Conservation (phyloP, 30 jellyfish, hydroid and myxozoan genomes). For the Mastigias papua region DNA sequence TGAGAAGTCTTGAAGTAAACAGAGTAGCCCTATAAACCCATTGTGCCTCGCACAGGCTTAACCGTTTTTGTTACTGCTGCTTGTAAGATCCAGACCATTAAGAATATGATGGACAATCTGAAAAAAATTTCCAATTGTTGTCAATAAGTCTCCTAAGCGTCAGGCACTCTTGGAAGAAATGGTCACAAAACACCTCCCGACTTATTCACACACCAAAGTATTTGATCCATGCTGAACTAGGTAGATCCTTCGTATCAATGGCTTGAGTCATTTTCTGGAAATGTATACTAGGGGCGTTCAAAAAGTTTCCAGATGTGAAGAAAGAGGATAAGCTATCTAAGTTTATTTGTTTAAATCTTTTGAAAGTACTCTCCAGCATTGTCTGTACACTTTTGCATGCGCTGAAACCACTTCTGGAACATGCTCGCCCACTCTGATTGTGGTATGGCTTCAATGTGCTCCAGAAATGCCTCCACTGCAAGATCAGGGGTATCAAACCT, state of each 20-base stretch:
- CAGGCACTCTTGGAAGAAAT: constrained; percentile 9
- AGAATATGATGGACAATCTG: constrained; percentile 1
- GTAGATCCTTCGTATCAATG: not conserved
- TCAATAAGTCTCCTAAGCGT: constrained; percentile 33
- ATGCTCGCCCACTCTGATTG: too few species aligned
- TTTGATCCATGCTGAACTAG: not conserved
- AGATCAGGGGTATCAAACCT: too few species aligned
- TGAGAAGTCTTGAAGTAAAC: not conserved
- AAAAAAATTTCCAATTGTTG: constrained; percentile 4
- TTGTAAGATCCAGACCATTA: not conserved
- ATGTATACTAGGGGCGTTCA: not conserved
- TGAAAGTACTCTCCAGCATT: too few species aligned
- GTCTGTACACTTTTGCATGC: too few species aligned
- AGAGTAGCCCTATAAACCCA: not conserved
- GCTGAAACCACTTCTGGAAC: too few species aligned
- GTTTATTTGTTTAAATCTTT: too few species aligned
- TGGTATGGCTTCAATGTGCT: too few species aligned
- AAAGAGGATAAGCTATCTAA: too few species aligned
- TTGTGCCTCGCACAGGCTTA: not conserved
- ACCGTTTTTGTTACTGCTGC: not conserved
- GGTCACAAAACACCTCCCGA: constrained; percentile 24
- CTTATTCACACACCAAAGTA: not conserved
- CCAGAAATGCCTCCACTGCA: too few species aligned
- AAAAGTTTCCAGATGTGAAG: too few species aligned
- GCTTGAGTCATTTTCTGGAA: not conserved